Percentiles rank a stretch among this genome's conserved stretches.
phyloP scores from a whole-genome alignment of 53 echinoderm and acorn worm genomes.

The Hippasteria phrygiana region DNA sequence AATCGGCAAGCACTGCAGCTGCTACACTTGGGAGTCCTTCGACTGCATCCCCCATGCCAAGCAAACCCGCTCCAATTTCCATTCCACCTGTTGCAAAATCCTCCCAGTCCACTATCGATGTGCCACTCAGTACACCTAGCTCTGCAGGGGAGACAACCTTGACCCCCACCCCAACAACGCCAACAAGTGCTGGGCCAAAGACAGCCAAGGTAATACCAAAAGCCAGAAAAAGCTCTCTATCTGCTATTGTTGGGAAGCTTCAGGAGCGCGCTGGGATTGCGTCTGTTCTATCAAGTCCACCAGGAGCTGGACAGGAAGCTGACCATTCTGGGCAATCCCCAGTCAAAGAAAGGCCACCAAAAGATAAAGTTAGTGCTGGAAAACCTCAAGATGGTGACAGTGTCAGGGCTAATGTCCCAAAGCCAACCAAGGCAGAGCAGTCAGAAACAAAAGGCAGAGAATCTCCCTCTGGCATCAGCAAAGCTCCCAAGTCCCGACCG shows the following conservation, averaged over 20 bases:
- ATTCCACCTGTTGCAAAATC: conserved; percentile 40
- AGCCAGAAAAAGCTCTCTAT: conserved; percentile 63
- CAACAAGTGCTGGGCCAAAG: conserved; percentile 78
- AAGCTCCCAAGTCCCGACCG: conserved; percentile 52
- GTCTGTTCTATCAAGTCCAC: background rate
- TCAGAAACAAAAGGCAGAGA: conserved; percentile 51
- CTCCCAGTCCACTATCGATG: conserved; percentile 26
- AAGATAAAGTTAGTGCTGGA: conserved; percentile 54
- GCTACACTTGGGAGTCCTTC: background rate
- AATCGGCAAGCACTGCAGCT: conserved; percentile 23
- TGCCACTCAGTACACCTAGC: conserved; percentile 2
- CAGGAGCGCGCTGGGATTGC: conserved; percentile 58
- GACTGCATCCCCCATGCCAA: background rate
- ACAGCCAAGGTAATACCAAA: conserved; percentile 34
- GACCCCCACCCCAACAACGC: conserved; percentile 39
- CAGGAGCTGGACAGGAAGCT: conserved; percentile 39
- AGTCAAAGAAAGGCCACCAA: conserved; percentile 20
- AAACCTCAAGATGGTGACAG: conserved; percentile 41
- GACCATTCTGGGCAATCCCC: conserved; percentile 12
- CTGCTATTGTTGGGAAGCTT: conserved; percentile 77
- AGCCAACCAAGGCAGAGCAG: conserved; percentile 61
- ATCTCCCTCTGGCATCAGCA: conserved; percentile 36
- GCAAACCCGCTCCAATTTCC: conserved; percentile 45
- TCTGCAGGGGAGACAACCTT: conserved; percentile 18
- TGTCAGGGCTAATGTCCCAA: conserved; percentile 26